A percentile compares a stretch with the other conserved stretches of the same genome.
Evolutionary conservation across 2,113 vertebrate species (phyloP).

Genomic region (Chelonoidis abingdonii): DNA sequence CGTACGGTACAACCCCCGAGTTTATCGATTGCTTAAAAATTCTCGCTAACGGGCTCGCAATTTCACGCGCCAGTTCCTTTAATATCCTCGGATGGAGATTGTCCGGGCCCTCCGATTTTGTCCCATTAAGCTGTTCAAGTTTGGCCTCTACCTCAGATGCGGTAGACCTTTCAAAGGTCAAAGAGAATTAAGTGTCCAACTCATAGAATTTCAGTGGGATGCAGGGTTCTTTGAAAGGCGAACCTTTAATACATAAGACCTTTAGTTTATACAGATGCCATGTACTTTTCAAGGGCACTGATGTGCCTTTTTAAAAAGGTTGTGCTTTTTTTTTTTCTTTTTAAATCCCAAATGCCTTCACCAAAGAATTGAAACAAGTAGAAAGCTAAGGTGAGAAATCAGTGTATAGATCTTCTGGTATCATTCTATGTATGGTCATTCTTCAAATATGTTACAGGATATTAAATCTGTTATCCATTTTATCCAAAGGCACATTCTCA

Average conservation of each 20-base stretch:
- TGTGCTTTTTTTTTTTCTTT: background rate
- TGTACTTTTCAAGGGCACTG: background rate
- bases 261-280: background rate
- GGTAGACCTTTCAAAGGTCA: background rate
- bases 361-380: background rate
- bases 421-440: rapidly evolving
- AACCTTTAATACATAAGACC: background rate
- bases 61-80: no score
- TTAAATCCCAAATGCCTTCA: background rate
- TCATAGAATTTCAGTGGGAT: background rate
- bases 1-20: no score
- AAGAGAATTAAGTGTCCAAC: background rate
- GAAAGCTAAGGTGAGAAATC: rapidly evolving
- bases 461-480: background rate
- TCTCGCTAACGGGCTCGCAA: no score
- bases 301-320: background rate
- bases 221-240: background rate
- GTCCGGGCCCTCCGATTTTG: no score
- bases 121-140: no score
- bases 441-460: background rate
- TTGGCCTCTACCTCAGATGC: no score
- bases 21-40: no score
- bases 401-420: background rate
- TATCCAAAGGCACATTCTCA: background rate
- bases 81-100: no score